Evolutionary conservation across 2,888 invertebrate species (phyloP), one percentile per base, ranked within the genome.

Genomic region (Glaucopsyche alexis): DNA sequence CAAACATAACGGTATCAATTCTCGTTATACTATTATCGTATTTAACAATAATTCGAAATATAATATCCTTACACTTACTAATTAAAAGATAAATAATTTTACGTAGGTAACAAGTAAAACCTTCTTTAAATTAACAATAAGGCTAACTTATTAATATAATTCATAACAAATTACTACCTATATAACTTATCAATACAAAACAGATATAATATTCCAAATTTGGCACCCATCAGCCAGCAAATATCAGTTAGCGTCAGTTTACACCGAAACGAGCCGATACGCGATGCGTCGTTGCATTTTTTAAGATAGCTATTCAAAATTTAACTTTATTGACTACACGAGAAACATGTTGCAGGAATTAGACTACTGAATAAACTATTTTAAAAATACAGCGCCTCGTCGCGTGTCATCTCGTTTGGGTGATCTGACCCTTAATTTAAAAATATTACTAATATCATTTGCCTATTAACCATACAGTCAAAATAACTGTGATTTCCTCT

Each of bases 51-150:
- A 60, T 69, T 69, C 69, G 47, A 69, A 47, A 69, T 69, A 49
- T 75, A 80, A 80, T 29, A 38, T 45, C n/a, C 74, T 69, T 74
- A 77, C 29, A 29, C 42, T 42, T 42, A 42, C 6, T 7, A 3
- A 8, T 42, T 42, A 1, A 47, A 47, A 75, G 72, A 74, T 75
- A 45, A 66, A 65, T 67, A 71, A 72, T 66, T 74, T 76, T 66
- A 75, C 74, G 47, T 71, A 77, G 76, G 75, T 77, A 77, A 69
- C 69, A 49, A 47, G 42, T 47, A 49, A 19, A 47, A 29, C 29
- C 13, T 47, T 69, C 16, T 11, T 45, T 47, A 38, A 69, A 67
- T 49, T 14, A 49, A 29, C 47, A 19, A 67, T 49, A 69, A 69
- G 47, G 19, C 45, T 42, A 69, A 38, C 69, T 69, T 19, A 29